These are phyloP conservation scores for Petrocephalus sullivani DNA, from an alignment of 2,797 vertebrate genomes.

Conservation along the genomic window DNA sequence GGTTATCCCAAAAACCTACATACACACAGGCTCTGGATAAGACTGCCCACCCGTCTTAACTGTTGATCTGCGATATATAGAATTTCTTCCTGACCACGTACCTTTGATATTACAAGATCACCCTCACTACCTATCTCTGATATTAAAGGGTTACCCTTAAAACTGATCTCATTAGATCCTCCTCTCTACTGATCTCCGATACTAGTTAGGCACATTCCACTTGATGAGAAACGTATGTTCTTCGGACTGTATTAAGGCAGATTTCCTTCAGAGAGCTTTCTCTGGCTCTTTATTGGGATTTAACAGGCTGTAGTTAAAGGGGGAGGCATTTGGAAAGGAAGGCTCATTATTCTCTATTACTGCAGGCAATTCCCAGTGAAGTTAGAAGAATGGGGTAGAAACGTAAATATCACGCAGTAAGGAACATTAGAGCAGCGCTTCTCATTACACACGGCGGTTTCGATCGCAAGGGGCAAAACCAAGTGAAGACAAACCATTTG, in stretches of 20 bases:
- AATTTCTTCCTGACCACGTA: not conserved
- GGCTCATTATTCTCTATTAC: not conserved
- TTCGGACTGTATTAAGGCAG: not conserved
- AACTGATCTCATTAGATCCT: not conserved
- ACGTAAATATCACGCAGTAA: slow-evolving; percentile 1
- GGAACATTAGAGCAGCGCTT: not conserved
- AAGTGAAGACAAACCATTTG: not conserved
- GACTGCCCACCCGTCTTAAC: not conserved
- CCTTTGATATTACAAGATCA: not conserved
- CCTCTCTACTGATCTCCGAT: not conserved
- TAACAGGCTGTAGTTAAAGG: not conserved
- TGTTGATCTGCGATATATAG: not conserved
- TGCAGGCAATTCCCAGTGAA: not conserved
- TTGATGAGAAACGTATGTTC: not conserved
- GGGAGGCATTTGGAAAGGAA: not conserved
- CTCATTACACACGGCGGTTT: not conserved
- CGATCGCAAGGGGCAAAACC: not conserved
- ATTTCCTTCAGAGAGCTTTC: not conserved
- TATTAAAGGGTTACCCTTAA: not conserved
- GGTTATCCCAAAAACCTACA: too few species aligned
- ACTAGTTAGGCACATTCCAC: not conserved
- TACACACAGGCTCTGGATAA: too few species aligned
- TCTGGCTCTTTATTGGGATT: not conserved
- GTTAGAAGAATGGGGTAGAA: not conserved
- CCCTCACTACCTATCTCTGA: not conserved